Percentiles rank a stretch among this genome's conserved stretches.
Conservation (phyloP, 2,113 vertebrate genomes). For the Sialia sialis region DNA sequence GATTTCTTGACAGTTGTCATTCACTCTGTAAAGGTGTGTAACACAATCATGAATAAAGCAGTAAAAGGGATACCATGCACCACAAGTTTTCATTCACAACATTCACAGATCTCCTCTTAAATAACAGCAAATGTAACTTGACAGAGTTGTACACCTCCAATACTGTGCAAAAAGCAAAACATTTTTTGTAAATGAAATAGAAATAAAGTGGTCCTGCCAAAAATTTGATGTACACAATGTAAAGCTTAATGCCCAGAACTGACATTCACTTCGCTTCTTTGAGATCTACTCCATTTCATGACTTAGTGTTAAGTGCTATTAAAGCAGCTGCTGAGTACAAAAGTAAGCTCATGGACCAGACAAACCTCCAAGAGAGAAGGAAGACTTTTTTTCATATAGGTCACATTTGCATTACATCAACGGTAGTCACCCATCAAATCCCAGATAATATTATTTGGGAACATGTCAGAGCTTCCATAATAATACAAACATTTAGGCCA, state of each 20-base stretch:
- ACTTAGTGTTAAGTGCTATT: neutral
- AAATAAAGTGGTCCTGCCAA: neutral
- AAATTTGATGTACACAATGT: neutral
- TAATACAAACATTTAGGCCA: neutral
- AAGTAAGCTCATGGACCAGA: neutral
- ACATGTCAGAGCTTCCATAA: constrained; percentile 3
- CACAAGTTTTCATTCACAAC: neutral
- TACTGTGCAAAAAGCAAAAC: neutral
- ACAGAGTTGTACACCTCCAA: neutral
- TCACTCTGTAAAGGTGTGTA: neutral
- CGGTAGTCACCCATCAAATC: constrained; percentile 13
- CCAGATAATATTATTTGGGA: constrained; percentile 30
- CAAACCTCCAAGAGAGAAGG: neutral
- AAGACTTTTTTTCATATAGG: neutral
- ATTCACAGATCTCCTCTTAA: neutral
- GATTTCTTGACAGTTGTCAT: neutral
- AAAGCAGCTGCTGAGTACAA: neutral
- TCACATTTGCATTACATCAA: neutral
- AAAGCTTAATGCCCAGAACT: neutral
- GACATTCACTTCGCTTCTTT: neutral
- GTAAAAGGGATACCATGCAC: neutral
- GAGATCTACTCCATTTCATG: neutral
- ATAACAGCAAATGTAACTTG: neutral
- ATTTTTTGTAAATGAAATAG: neutral
- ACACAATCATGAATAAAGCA: neutral